Evolutionary conservation across 2,797 vertebrate species (phyloP).

Genomic region (Sus cebifrons): DNA sequence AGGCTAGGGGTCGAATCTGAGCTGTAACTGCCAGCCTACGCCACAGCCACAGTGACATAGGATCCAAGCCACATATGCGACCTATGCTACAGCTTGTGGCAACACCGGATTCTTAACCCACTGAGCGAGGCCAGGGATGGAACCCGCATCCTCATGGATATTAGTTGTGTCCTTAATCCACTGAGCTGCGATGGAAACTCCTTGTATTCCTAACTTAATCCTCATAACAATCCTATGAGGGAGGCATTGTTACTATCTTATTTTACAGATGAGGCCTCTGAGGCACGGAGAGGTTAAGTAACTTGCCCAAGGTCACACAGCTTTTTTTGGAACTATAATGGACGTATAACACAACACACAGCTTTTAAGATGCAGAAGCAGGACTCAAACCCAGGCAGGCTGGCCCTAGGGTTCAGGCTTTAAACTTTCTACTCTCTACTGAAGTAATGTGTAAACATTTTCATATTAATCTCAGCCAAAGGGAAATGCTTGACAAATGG

Average conservation of each 20-base stretch:
- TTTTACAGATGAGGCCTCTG: background rate
- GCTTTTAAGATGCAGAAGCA: background rate
- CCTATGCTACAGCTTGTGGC: no score
- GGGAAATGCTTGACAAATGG: background rate
- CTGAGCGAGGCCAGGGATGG: no score
- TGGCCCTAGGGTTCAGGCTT: background rate
- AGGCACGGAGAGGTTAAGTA: conserved; percentile 6
- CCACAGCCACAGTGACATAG: no score
- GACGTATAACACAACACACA: background rate
- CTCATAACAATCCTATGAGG: background rate
- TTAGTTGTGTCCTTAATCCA: no score
- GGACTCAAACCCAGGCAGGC: background rate
- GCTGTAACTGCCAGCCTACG: no score
- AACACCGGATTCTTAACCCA: no score
- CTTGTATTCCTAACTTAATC: background rate
- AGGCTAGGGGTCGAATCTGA: no score
- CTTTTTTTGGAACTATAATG: background rate
- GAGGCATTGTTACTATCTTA: background rate
- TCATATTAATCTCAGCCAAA: background rate
- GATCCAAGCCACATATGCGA: no score
- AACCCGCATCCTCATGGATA: no score
- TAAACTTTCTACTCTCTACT: background rate
- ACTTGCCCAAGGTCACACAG: background rate
- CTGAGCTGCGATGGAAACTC: no score
- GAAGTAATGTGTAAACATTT: background rate